phyloP scores from a whole-genome alignment of 1,140 invertebrate genomes.

The Zaprionus camerounensis region DNA sequence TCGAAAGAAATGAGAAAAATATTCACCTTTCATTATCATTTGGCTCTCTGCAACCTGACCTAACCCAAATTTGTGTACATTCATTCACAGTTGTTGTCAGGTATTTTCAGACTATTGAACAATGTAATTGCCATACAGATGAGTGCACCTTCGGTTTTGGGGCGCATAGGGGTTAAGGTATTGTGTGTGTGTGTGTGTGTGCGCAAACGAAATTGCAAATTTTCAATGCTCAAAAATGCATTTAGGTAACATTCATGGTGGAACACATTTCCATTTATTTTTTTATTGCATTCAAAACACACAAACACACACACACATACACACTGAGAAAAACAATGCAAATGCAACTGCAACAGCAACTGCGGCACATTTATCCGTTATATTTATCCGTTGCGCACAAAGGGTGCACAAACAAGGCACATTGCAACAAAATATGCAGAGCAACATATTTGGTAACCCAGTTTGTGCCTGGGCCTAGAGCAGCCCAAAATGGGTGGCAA shows the following conservation, averaged over 20 bases:
- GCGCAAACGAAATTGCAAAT: constrained; percentile 23
- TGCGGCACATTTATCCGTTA: constrained; percentile 9
- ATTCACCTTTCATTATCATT: constrained; percentile 6
- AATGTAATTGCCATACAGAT: constrained; percentile 28
- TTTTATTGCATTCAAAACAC: constrained; percentile 17
- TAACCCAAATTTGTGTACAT: background rate
- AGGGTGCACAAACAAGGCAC: constrained; percentile 6
- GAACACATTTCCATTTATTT: constrained; percentile 9
- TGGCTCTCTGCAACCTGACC: background rate
- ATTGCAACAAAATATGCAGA: constrained; percentile 22
- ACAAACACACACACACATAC: background rate
- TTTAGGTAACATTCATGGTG: constrained; percentile 8
- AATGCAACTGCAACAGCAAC: background rate
- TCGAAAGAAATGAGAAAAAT: background rate
- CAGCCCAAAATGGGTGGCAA: background rate
- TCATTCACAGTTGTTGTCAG: constrained; percentile 1
- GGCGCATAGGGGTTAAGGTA: background rate
- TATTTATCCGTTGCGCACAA: constrained; percentile 19
- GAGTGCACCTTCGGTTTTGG: background rate
- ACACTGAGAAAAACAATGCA: background rate
- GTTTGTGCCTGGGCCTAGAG: background rate
- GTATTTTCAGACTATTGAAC: constrained; percentile 26
- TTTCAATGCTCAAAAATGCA: constrained; percentile 21
- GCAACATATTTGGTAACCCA: constrained; percentile 19
- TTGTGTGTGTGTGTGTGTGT: background rate